These are phyloP conservation scores for Sceliomorpha sp. DNA, from an alignment of 2,888 invertebrate genomes.

Conservation along the genomic window DNA sequence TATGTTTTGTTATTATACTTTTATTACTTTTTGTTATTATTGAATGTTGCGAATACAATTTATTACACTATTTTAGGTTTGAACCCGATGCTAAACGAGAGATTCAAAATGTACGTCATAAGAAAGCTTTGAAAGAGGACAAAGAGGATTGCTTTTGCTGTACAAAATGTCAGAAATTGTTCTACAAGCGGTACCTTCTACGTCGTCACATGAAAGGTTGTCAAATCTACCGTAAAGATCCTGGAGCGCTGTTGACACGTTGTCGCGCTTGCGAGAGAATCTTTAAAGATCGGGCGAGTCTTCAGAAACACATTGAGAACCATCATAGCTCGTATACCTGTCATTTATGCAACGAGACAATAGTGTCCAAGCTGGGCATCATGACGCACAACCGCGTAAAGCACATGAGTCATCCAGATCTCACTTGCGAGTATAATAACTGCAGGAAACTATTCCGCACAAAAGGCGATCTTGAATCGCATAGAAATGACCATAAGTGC, in stretches of 20 bases:
- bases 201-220: slow-evolving; percentile 84
- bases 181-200: slow-evolving; percentile 82
- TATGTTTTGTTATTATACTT: too few species aligned
- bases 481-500: slow-evolving; percentile 81
- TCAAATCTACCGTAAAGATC: slow-evolving; percentile 81
- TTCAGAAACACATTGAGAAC: slow-evolving; percentile 82
- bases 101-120: slow-evolving; percentile 64
- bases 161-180: slow-evolving; percentile 82
- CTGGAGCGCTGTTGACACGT: slow-evolving; percentile 80
- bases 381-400: slow-evolving; percentile 83
- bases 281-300: slow-evolving; percentile 82
- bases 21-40: not conserved
- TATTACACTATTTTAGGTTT: slow-evolving; percentile 64
- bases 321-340: slow-evolving; percentile 82
- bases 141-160: slow-evolving; percentile 69
- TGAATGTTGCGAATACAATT: slow-evolving; percentile 1
- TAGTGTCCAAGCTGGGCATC: slow-evolving; percentile 83
- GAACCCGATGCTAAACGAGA: slow-evolving; percentile 73
- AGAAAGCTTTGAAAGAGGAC: slow-evolving; percentile 42
- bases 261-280: slow-evolving; percentile 83
- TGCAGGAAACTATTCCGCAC: slow-evolving; percentile 82
- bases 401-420: slow-evolving; percentile 82
- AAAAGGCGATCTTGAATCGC: slow-evolving; percentile 81
- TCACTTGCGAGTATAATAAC: slow-evolving; percentile 79
- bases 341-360: slow-evolving; percentile 82